These are phyloP conservation scores for Alsophila aescularia DNA, from an alignment of 2,888 invertebrate species.

Conservation along the genomic window DNA sequence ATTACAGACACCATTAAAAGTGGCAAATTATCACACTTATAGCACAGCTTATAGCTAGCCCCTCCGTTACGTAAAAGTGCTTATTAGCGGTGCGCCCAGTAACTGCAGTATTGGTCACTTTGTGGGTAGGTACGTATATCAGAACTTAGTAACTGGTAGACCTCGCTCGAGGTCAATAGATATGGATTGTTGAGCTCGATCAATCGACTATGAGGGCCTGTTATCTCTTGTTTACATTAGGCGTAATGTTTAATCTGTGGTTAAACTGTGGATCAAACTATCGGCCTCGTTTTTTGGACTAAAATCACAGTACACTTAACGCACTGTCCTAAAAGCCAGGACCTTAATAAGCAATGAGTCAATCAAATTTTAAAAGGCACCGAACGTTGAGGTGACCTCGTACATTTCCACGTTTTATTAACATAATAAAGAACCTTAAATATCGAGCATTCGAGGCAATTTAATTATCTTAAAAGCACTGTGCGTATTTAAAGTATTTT, in stretches of 20 bases:
- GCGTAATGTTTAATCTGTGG: too few species aligned
- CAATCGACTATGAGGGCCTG: too few species aligned
- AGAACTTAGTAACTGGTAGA: too few species aligned
- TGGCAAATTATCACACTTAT: conserved; percentile 35
- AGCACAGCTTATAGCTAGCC: too few species aligned
- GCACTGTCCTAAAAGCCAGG: conserved; percentile 1
- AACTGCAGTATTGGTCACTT: neutral
- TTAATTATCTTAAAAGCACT: conserved; percentile 33
- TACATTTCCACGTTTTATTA: conserved; percentile 35
- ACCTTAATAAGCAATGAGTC: conserved; percentile 6
- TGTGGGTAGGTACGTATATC: conserved; percentile 5
- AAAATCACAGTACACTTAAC: too few species aligned
- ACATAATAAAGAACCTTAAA: conserved; percentile 32
- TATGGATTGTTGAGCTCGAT: too few species aligned
- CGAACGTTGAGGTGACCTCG: conserved; percentile 25
- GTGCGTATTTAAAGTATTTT: too few species aligned
- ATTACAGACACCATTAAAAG: conserved; percentile 37
- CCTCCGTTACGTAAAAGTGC: conserved; percentile 22
- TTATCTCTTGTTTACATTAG: too few species aligned
- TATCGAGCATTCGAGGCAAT: conserved; percentile 26
- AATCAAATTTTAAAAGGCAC: conserved; percentile 40
- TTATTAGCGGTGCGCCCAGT: conserved; percentile 11
- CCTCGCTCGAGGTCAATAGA: too few species aligned
- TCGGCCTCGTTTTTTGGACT: too few species aligned
- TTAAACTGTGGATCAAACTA: too few species aligned